phyloP scores from a whole-genome alignment of 2,888 invertebrate genomes.

The Apomyelois bistriatella region DNA sequence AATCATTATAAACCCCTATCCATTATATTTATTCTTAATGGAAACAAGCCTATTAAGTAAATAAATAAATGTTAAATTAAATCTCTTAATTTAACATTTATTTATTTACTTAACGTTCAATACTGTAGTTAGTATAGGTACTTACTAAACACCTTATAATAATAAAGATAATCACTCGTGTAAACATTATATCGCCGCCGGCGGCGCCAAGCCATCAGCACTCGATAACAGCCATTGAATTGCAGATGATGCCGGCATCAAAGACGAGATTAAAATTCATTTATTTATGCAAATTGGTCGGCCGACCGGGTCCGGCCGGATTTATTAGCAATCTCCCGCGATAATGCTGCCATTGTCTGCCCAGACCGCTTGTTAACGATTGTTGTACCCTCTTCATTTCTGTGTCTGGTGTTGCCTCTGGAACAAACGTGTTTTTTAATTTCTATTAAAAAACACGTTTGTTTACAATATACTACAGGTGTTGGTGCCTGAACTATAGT shows the following conservation, averaged over 20 bases:
- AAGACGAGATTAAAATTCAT: conserved; percentile 13
- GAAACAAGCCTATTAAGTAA: too few relatives aligned
- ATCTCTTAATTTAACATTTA: too few relatives aligned
- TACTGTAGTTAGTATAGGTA: not conserved
- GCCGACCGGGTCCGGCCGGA: not conserved
- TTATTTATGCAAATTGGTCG: conserved; percentile 14
- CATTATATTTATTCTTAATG: too few relatives aligned
- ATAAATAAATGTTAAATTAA: too few relatives aligned
- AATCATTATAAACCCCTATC: too few relatives aligned
- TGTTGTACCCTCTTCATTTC: not conserved
- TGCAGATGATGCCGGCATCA: conserved; percentile 1
- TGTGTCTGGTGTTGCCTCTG: not conserved
- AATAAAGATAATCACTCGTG: not conserved
- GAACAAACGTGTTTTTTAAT: too few relatives aligned
- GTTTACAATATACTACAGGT: too few relatives aligned
- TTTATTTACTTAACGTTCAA: too few relatives aligned
- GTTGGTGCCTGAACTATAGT: too few relatives aligned
- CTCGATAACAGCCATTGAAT: conserved; percentile 1
- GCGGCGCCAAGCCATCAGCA: not conserved
- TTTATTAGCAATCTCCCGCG: not conserved
- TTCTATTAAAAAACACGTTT: too few relatives aligned
- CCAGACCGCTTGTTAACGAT: not conserved
- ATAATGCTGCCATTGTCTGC: not conserved
- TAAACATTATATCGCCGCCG: not conserved
- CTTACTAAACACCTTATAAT: not conserved